A percentile compares a stretch with the other conserved stretches of the same genome.
Evolutionary conservation across 2,113 vertebrate genomes (phyloP).

Genomic region (Platichthys flesus): DNA sequence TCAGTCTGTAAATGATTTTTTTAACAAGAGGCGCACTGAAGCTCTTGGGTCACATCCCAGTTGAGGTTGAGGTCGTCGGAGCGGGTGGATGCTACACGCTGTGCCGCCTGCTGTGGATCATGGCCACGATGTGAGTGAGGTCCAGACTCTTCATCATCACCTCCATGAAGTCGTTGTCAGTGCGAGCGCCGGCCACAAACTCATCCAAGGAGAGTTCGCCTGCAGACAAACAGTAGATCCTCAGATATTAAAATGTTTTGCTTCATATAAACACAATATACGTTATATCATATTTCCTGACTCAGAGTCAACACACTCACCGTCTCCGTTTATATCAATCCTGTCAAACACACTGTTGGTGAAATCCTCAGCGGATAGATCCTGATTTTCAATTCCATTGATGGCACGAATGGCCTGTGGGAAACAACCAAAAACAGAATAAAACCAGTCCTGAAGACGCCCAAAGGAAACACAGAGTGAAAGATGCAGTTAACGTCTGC

Average conservation of each 20-base stretch:
- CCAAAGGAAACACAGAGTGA: neutral
- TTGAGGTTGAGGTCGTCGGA: conserved; percentile 6
- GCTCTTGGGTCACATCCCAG: conserved; percentile 7
- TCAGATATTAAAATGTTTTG: neutral
- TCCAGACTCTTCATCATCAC: conserved; percentile 93
- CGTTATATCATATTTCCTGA: too few relatives aligned
- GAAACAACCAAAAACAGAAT: neutral
- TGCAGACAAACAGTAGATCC: conserved; percentile 50
- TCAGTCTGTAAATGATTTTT: conserved; percentile 22
- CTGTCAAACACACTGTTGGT: conserved; percentile 91
- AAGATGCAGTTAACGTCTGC: neutral
- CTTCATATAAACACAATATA: too few relatives aligned
- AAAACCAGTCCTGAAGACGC: neutral
- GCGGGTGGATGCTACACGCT: conserved; percentile 76
- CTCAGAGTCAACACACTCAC: conserved; percentile 71
- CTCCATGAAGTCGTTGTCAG: conserved; percentile 90
- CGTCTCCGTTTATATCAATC: conserved; percentile 91
- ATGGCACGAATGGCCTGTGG: conserved; percentile 90
- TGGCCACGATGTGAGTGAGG: conserved; percentile 88
- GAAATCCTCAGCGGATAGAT: conserved; percentile 86
- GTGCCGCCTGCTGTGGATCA: conserved; percentile 89
- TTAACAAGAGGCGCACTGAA: conserved; percentile 19
- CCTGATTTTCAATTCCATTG: conserved; percentile 85
- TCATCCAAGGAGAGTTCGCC: conserved; percentile 92
- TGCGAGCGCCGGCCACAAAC: conserved; percentile 89